Evolutionary conservation across 2,113 vertebrate genomes (phyloP).

Genomic region (Nipponia nippon): DNA sequence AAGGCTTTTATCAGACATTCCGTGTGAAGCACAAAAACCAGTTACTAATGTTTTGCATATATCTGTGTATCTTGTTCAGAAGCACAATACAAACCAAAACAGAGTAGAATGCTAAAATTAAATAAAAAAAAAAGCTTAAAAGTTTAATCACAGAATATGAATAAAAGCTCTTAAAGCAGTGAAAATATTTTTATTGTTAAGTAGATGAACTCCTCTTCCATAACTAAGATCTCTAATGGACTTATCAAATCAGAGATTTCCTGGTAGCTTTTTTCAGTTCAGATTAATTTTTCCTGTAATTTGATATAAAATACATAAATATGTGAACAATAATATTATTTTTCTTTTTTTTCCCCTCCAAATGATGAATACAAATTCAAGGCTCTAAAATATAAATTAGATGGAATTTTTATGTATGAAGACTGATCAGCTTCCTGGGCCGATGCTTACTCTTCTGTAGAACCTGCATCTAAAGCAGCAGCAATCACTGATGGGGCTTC

Average conservation of each 20-base stretch:
- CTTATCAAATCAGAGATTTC: neutral
- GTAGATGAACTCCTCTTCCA: neutral
- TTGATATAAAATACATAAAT: neutral
- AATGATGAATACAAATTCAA: neutral
- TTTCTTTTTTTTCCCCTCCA: neutral
- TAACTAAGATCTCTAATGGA: neutral
- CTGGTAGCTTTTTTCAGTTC: neutral
- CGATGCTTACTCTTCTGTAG: neutral
- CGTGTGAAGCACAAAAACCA: neutral
- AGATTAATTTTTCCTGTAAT: neutral
- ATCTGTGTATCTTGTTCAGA: neutral
- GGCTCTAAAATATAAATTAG: neutral
- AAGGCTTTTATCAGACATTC: neutral
- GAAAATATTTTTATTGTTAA: neutral
- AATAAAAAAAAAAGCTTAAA: neutral
- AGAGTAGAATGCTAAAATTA: neutral
- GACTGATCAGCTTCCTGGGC: neutral
- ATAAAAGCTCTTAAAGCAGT: neutral
- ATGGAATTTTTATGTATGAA: neutral
- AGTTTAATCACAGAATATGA: neutral
- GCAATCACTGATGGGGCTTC: neutral
- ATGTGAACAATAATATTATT: neutral
- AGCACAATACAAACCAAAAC: neutral
- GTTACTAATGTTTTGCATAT: neutral
- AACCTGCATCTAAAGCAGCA: neutral